Evolutionary conservation across 2,113 vertebrate species (phyloP).

Genomic region (Helogale parvula): DNA sequence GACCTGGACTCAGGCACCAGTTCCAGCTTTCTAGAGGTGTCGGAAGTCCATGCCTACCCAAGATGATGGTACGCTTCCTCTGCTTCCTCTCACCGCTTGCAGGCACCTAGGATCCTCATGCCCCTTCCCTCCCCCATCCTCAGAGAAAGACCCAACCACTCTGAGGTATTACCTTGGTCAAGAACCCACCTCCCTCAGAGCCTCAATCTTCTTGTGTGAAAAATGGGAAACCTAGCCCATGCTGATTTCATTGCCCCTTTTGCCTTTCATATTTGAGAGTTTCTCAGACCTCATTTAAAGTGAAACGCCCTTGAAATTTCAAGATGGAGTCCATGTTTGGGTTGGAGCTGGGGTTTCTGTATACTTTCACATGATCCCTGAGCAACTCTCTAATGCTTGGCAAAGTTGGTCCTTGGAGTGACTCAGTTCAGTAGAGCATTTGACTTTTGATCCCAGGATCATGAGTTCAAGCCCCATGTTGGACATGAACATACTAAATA

Average conservation of each 20-base stretch:
- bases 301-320: neutral
- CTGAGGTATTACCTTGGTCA: neutral
- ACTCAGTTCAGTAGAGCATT: no score
- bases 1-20: neutral
- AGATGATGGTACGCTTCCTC: neutral
- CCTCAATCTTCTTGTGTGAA: neutral
- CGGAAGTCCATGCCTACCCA: no score
- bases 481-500: no score
- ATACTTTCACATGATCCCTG: neutral
- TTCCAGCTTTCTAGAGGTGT: neutral
- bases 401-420: neutral
- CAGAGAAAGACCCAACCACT: neutral
- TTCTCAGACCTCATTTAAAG: neutral
- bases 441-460: no score
- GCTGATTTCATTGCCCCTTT: neutral
- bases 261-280: neutral
- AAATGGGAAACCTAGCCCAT: neutral
- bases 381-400: neutral
- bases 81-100: neutral
- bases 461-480: no score
- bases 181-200: neutral
- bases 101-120: neutral
- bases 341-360: neutral
- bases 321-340: neutral
- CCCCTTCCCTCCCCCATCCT: no score